These are phyloP conservation scores for Thalassaphorura encarpata DNA, from an alignment of 1,140 invertebrate genomes.

Conservation along the genomic window DNA sequence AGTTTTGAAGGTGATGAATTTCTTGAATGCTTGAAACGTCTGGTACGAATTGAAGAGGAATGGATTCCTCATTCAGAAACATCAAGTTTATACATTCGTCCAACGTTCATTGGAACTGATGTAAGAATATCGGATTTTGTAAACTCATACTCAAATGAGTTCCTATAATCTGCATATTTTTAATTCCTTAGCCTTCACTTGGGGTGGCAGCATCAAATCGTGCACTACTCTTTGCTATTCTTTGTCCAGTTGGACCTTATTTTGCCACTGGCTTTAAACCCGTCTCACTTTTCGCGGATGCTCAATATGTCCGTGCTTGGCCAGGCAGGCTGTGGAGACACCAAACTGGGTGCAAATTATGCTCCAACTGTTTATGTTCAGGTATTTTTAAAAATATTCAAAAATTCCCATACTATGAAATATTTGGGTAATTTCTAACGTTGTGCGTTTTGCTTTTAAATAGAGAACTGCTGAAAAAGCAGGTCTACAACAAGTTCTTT, in stretches of 20 bases:
- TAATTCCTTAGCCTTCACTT: slow-evolving; percentile 61
- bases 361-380: slow-evolving; percentile 74
- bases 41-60: slow-evolving; percentile 86
- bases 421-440: not conserved
- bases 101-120: slow-evolving; percentile 93
- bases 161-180: not conserved
- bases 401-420: not conserved
- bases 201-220: slow-evolving; percentile 74
- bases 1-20: slow-evolving; percentile 81
- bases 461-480: slow-evolving; percentile 61
- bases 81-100: slow-evolving; percentile 89
- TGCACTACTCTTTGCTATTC: slow-evolving; percentile 79
- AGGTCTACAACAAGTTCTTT: slow-evolving; percentile 91
- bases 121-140: slow-evolving; percentile 48
- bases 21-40: slow-evolving; percentile 71
- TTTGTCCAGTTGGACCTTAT: slow-evolving; percentile 88
- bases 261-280: slow-evolving; percentile 65
- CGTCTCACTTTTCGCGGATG: slow-evolving; percentile 68
- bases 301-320: slow-evolving; percentile 76
- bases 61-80: slow-evolving; percentile 89
- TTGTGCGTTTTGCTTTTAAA: slow-evolving; percentile 7
- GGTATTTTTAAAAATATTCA: slow-evolving; percentile 32
- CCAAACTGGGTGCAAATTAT: slow-evolving; percentile 92
- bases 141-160: too few species aligned
- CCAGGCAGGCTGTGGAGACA: slow-evolving; percentile 88